These are phyloP conservation scores for Archegozetes longisetosus DNA, from an alignment of 1,140 invertebrate genomes.

Conservation along the genomic window DNA sequence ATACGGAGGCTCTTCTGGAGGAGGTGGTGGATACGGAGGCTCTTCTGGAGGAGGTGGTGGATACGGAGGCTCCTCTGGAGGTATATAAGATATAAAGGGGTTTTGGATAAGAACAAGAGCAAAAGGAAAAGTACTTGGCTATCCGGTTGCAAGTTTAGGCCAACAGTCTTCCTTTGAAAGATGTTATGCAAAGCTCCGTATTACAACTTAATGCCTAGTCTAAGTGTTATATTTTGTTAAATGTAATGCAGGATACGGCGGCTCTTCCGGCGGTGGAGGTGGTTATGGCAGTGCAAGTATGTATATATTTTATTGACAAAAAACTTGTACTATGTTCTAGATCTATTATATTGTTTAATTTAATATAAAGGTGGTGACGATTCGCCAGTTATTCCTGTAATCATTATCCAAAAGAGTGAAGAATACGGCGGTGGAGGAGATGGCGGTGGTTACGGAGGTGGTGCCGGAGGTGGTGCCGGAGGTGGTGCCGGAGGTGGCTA, in stretches of 20 bases:
- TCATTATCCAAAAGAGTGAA: conserved; percentile 7
- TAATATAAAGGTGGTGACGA: background rate
- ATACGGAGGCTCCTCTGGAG: no score
- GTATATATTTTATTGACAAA: background rate
- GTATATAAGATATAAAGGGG: no score
- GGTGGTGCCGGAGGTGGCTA: background rate
- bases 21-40: no score
- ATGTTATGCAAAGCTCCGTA: background rate
- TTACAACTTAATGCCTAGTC: background rate
- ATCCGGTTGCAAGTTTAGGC: no score
- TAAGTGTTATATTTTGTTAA: background rate
- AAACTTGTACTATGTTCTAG: background rate
- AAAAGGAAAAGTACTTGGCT: no score
- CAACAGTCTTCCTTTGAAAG: no score
- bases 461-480: background rate
- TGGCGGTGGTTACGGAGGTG: background rate
- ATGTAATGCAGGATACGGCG: background rate
- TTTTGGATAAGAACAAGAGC: no score
- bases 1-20: no score
- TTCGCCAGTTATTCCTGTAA: conserved; percentile 9
- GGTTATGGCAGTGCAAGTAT: background rate
- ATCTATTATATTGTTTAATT: background rate
- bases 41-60: no score
- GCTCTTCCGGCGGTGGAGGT: background rate
- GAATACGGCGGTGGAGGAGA: background rate